Base-by-base conservation (phyloP, 2,797 vertebrate genomes). In the Pteronotus mesoamericanus region DNA sequence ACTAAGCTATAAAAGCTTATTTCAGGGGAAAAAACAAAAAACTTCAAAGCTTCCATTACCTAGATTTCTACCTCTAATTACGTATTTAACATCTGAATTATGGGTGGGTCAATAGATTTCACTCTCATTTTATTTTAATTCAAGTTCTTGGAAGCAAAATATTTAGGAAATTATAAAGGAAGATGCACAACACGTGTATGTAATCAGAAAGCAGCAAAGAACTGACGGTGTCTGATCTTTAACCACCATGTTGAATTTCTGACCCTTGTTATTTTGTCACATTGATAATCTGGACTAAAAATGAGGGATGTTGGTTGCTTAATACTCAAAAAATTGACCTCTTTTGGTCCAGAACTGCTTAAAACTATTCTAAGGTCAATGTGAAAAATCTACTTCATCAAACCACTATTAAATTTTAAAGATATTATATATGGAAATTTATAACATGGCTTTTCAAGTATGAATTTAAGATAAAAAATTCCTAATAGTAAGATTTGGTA, bases 391-490 rank as follows among this genome's bases (percentile, higher is more conserved):
- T 83, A 72, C 5, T 94, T 83, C 12, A 66, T 21, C 18, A 48
- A 57, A 68, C 29, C 34, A 80, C 12, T 91, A 48, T 74, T 89
- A 92, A 51, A 93, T 34, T 84, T 83, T 83, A 57, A 64, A 85
- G 61, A 55, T 26, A 80, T 59, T 71, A 72, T 15, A 80, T 83
- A 59, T 24, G n/a, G 42, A 89, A 93, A 91, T 88, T 74, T 83
- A 22, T 24, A 94, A 75, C 14, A 78, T 77, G 21, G 39, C 8
- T 96, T 92, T 91, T 94, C 15, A 83, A 55, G n/a, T 51, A 82
- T 82, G 21, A 93, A 91, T 89, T 90, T 89, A 92, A 94, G 37
- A 94, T 69, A n/a, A 87, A 93, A 96, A 68, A 89, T 64, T 66
- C 71, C 85, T 80, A 96, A 88, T 15, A 46, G 15, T 61, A 90